Percentiles rank a stretch among this genome's conserved stretches.
These are phyloP conservation scores for Pangasius djambal DNA, from an alignment of 2,797 vertebrate genomes.

Conservation along the genomic window DNA sequence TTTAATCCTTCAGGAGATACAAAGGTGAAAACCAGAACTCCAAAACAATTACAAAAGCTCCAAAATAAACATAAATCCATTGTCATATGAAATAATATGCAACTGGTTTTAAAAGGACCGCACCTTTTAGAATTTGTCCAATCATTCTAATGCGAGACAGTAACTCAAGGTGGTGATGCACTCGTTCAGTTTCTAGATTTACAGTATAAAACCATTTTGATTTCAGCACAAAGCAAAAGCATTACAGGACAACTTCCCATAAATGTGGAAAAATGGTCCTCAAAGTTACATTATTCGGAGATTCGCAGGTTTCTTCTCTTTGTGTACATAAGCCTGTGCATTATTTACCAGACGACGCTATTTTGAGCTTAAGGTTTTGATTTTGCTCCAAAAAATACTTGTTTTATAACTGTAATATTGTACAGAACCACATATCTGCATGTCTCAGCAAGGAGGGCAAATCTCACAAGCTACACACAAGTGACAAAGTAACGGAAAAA, in stretches of 20 bases:
- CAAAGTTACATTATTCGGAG: background rate
- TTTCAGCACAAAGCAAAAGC: slow-evolving; percentile 11
- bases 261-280: background rate
- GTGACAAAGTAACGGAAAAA: background rate
- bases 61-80: background rate
- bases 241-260: background rate
- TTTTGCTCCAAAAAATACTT: background rate
- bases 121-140: background rate
- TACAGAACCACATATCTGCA: background rate
- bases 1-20: background rate
- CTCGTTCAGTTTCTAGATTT: background rate
- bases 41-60: background rate
- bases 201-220: background rate
- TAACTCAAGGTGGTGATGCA: background rate
- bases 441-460: background rate
- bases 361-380: no score
- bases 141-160: background rate
- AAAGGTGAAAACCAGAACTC: background rate
- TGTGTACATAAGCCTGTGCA: background rate
- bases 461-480: background rate
- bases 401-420: background rate
- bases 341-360: background rate
- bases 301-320: background rate
- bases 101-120: background rate
- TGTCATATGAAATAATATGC: background rate